Evolutionary conservation across 1,140 invertebrate species (phyloP).

Genomic region (Halesus radiatus): DNA sequence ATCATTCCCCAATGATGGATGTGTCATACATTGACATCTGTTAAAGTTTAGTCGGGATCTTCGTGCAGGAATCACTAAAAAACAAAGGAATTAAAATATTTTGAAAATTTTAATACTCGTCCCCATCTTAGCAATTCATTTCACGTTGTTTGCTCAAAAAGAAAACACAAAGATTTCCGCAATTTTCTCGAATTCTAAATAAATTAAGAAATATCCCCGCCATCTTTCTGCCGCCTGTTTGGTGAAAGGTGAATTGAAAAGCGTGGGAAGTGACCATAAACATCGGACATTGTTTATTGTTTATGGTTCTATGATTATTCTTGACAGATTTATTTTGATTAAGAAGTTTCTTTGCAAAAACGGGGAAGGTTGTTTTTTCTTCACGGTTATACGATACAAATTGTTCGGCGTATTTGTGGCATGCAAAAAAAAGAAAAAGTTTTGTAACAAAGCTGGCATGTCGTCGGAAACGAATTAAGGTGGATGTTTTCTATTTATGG

Average conservation of each 20-base stretch:
- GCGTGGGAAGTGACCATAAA: slow-evolving; percentile 35
- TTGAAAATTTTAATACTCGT: too few relatives aligned
- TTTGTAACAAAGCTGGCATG: too few relatives aligned
- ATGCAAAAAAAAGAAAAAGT: too few relatives aligned
- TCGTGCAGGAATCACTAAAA: background rate
- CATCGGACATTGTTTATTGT: slow-evolving; percentile 35
- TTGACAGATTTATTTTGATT: slow-evolving; percentile 33
- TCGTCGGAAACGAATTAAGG: too few relatives aligned
- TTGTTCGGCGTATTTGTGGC: background rate
- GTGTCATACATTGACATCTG: too few relatives aligned
- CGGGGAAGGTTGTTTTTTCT: slow-evolving; percentile 5
- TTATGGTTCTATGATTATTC: slow-evolving; percentile 20
- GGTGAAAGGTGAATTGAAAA: slow-evolving; percentile 21
- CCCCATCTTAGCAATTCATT: background rate
- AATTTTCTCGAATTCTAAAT: background rate
- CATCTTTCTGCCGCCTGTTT: slow-evolving; percentile 18
- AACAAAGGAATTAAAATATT: too few relatives aligned
- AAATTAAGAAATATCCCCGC: background rate
- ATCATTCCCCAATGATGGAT: too few relatives aligned
- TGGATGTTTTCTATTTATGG: too few relatives aligned
- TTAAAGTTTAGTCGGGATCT: too few relatives aligned
- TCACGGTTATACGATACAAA: background rate
- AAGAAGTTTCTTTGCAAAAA: slow-evolving; percentile 23
- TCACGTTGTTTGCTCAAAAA: background rate
- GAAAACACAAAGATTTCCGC: background rate